Base-by-base conservation (phyloP, 2,888 invertebrate genomes). In the Kryphioiulus occultus region DNA sequence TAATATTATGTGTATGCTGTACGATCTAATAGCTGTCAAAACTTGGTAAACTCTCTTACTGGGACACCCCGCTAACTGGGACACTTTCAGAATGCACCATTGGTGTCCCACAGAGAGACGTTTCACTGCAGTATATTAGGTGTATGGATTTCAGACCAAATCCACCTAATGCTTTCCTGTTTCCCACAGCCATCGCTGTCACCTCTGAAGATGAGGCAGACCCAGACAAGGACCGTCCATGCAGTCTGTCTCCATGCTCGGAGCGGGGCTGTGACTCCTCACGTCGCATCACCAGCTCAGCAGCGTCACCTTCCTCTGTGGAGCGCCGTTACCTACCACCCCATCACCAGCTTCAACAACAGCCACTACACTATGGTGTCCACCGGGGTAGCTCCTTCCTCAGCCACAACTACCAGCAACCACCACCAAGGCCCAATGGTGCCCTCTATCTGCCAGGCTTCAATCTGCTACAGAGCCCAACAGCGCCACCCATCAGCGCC, bases 161-260 rank as follows among this genome's bases (percentile, higher is more conserved):
- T n/a, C n/a, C n/a, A n/a, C n/a, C n/a, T n/a, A n/a, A n/a, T n/a
- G n/a, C n/a, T n/a, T n/a, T n/a, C n/a, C n/a, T n/a, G 98, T 98
- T 26, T 26, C 19, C 85, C n/a, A 7, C 84, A 84, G 35, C 84
- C 35, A 42, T 84, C 39, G 84, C 86, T 10, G 53, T 53, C 30
- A 85, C 86, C 30, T 85, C 86, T 19, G 86, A 85, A n/a, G 86
- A 85, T 26, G 86, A 85, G n/a, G 44, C 47, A 4, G 86, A 85
- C 19, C 42, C 30, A 26, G 86, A 85, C 39, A 85, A 85, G 30
- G 86, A 85, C 42, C 86, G 47, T 10, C 4, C 30, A 10, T 85
- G 86, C 53, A 42, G 47, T 10, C 30, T 32, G 22, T 53, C 86
- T 2, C 53, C 86, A 5, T 84, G 84, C 26, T 39, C 44, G 19